Conservation (phyloP, 2,797 vertebrate genomes). For the Galagoides demidoff region DNA sequence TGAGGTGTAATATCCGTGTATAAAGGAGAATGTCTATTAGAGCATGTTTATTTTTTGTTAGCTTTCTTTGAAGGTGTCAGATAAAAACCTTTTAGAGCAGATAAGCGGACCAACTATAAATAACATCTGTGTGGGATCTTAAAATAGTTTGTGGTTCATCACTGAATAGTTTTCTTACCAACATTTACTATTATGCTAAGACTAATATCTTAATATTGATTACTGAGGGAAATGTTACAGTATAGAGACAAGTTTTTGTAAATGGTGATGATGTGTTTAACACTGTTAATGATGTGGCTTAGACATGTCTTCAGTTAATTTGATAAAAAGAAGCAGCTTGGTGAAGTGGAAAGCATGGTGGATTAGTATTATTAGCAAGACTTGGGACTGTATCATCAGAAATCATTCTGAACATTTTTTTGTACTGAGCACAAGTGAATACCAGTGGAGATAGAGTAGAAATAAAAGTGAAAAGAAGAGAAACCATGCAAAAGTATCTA, state of each 20-base stretch:
- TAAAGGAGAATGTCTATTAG: slow-evolving; percentile 24
- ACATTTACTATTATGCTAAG: slow-evolving; percentile 77
- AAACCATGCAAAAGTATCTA: neutral
- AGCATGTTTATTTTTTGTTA: slow-evolving; percentile 73
- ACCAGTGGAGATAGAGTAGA: neutral
- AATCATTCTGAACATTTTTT: neutral
- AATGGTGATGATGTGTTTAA: neutral
- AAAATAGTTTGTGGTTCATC: slow-evolving; percentile 87
- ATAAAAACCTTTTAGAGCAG: slow-evolving; percentile 84
- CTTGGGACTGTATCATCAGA: neutral
- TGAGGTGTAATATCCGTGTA: neutral
- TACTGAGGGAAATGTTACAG: slow-evolving; percentile 64
- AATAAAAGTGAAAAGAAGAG: neutral
- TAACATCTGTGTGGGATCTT: slow-evolving; percentile 85
- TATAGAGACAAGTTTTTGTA: slow-evolving; percentile 30
- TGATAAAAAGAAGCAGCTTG: neutral
- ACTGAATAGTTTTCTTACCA: slow-evolving; percentile 83
- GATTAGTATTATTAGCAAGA: slow-evolving; percentile 10
- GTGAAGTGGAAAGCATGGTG: neutral
- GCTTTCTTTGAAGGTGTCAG: slow-evolving; percentile 84
- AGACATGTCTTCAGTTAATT: slow-evolving; percentile 30
- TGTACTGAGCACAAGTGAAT: neutral
- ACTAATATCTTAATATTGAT: slow-evolving; percentile 74
- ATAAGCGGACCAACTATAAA: slow-evolving; percentile 88
- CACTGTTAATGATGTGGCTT: slow-evolving; percentile 23